Percentiles rank a stretch among this genome's conserved stretches.
Evolutionary conservation across 2,888 invertebrate genomes (phyloP).

Genomic region (Drosophila algonquin): DNA sequence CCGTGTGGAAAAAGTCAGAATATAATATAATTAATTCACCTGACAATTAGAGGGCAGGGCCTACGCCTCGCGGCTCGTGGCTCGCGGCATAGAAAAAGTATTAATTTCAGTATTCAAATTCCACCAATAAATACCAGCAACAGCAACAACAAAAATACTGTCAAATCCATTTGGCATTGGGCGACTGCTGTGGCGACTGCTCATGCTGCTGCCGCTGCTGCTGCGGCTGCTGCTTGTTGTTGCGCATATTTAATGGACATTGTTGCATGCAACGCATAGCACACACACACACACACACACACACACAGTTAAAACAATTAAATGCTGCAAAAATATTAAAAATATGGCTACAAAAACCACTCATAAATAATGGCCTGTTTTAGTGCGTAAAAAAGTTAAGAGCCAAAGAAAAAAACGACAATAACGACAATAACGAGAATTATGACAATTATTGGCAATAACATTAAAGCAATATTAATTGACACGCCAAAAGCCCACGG

Average conservation of each 20-base stretch:
- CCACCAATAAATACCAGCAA: background rate
- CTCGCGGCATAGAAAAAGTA: constrained; percentile 32
- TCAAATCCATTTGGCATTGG: constrained; percentile 44
- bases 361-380: constrained; percentile 64
- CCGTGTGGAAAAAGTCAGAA: constrained; percentile 25
- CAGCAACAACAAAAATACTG: constrained; percentile 33
- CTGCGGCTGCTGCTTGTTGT: constrained; percentile 5
- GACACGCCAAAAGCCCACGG: constrained; percentile 41
- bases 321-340: constrained; percentile 64
- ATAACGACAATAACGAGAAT: constrained; percentile 14
- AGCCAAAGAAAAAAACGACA: constrained; percentile 1
- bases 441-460: constrained; percentile 57
- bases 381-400: constrained; percentile 20
- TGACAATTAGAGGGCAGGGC: constrained; percentile 36
- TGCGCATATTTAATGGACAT: constrained; percentile 61
- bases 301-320: constrained; percentile 70
- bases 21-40: constrained; percentile 54
- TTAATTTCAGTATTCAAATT: constrained; percentile 65
- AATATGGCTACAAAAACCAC: constrained; percentile 31
- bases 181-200: constrained; percentile 3
- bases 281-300: too few species aligned
- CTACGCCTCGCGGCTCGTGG: background rate
- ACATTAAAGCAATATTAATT: constrained; percentile 58
- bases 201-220: constrained; percentile 20
- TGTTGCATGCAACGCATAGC: constrained; percentile 41